Base-by-base conservation (phyloP, 2,888 invertebrate species). In the Drosophila pullipes region DNA sequence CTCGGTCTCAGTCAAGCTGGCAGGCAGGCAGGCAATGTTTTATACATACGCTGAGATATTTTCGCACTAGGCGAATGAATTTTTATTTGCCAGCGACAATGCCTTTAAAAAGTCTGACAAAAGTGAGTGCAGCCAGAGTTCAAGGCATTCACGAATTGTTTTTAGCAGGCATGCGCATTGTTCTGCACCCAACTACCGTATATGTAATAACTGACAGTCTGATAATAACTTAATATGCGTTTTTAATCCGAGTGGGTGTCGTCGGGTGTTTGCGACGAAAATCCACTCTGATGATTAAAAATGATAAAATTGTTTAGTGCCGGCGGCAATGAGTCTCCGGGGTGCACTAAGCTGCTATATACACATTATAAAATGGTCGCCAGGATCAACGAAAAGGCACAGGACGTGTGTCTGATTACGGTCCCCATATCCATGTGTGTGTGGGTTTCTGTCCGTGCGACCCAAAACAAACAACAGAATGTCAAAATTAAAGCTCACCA, bases 281-380 rank as follows among this genome's bases (percentile, higher is more conserved):
- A 85, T 91, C 85, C 85, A 85, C 86, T 85, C 78, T 84, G 92
- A 92, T 91, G 92, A 91, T 92, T 92, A 91, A 92, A 91, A 91
- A 92, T 92, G 92, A 93, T 93, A 92, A 92, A 93, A 92, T 89
- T 92, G 91, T 90, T 91, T 90, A 87, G 81, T 92, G 88, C 85
- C 86, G 83, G 41, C 80, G 87, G 84, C 89, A 87, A 92, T 92
- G 88, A 81, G 83, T 89, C 92, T 86, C 91, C 74, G 69, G 93
- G 91, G 93, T 85, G 89, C 82, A 87, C 89, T 93, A 92, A 93
- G 91, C 92, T 91, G 92, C 92, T 92, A 93, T 93, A 93, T 91
- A 92, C 93, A 93, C 93, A 92, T 92, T 93, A 93, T 93, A 93
- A 93, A 93, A 91, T 92, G 92, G 92, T 88, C 89, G 91, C 84